Conservation (phyloP, 2,113 vertebrate genomes). For the Salvelinus fontinalis region DNA sequence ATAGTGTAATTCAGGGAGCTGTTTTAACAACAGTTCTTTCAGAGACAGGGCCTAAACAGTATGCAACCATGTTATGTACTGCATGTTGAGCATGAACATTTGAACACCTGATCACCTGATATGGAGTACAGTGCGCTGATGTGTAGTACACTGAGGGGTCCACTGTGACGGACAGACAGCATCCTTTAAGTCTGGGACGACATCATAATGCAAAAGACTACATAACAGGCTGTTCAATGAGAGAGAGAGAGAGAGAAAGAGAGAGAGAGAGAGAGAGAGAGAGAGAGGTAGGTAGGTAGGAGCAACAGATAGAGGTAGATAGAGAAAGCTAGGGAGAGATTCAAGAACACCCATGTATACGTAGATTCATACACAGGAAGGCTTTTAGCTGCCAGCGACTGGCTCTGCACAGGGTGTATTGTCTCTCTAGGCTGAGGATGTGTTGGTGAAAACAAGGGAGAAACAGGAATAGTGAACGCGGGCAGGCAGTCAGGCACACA, state of each 20-base stretch:
- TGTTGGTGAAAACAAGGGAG: neutral
- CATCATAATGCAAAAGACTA: no score
- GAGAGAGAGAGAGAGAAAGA: neutral
- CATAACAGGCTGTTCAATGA: no score
- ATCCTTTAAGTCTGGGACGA: no score
- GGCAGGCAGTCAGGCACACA: conserved; percentile 23
- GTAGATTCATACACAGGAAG: conserved; percentile 13
- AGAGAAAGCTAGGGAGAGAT: neutral
- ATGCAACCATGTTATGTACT: no score
- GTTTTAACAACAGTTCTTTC: no score
- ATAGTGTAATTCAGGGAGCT: no score
- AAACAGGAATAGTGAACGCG: conserved; percentile 14
- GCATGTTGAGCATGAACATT: no score
- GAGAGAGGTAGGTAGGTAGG: neutral
- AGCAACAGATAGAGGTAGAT: neutral
- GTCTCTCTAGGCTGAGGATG: neutral
- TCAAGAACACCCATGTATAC: neutral
- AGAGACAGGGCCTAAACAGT: no score
- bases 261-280: neutral
- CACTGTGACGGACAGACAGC: no score
- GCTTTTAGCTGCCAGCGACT: neutral
- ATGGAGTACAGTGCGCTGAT: no score
- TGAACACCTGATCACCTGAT: no score
- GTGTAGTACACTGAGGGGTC: no score
- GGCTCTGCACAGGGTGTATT: neutral